Conservation (phyloP, 2,797 vertebrate species). For the Enteromius unitaeniatus region DNA sequence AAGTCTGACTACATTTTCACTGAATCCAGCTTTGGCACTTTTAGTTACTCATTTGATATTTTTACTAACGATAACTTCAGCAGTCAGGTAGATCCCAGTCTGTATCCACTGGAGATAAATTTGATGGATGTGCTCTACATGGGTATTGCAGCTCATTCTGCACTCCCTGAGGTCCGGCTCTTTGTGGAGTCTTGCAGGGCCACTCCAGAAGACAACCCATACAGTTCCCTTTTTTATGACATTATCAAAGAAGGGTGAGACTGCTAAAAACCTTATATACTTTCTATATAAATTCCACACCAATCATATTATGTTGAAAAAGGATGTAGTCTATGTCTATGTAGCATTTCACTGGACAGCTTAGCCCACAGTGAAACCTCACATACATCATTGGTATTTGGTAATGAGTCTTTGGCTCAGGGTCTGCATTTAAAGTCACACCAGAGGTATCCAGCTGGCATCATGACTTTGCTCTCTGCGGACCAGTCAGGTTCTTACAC, state of each 20-base stretch:
- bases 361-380: too few species aligned
- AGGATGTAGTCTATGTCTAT: too few species aligned
- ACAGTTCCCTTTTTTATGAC: constrained; percentile 68
- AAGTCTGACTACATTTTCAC: constrained; percentile 75
- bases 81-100: constrained; percentile 46
- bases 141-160: constrained; percentile 72
- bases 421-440: too few species aligned
- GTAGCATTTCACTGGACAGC: too few species aligned
- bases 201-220: constrained; percentile 71
- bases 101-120: constrained; percentile 73
- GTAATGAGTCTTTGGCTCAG: too few species aligned
- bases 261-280: neutral
- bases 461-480: too few species aligned
- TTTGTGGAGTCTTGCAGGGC: constrained; percentile 80
- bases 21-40: constrained; percentile 75
- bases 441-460: too few species aligned
- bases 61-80: constrained; percentile 66
- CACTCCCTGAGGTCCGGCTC: constrained; percentile 67
- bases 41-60: constrained; percentile 72
- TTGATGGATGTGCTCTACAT: constrained; percentile 72
- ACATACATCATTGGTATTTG: too few species aligned
- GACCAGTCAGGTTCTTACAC: too few species aligned
- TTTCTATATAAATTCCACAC: neutral
- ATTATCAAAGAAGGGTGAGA: constrained; percentile 75
- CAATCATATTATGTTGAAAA: neutral